Evolutionary conservation across 2,113 vertebrate genomes (phyloP), one percentile per base, ranked within the genome.

Genomic region (Clarias batrachus): DNA sequence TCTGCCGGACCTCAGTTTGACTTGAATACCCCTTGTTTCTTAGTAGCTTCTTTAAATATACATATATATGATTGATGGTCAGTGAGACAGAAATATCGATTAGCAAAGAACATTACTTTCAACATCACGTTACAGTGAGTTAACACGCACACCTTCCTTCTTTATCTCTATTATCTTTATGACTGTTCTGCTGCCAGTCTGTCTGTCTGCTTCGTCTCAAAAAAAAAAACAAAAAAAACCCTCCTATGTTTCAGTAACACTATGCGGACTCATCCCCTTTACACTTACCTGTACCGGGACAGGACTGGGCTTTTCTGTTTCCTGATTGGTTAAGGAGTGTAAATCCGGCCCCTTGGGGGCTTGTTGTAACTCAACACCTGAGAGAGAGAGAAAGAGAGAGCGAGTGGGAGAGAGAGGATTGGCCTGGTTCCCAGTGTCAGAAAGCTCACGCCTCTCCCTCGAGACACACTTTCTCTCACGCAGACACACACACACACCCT

Each of bases 361-460:
- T 84, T 77, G 84, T 84, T 92, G 94, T 93, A 95, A 95, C 89
- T 89, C 16, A 92, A 94, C 92, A 94, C 93, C 93, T 93, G 84
- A 63, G 89, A 91, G 91, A 93, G 91, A 91, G 92, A 81, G n/a
- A 60, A 33, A 37, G 57, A 81, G 57, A 81, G 57, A 62, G 78
- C 23, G 57, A 37, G 78, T 23, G 56, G 21, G 76, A 16, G 41
- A 30, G 54, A 4, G 48, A 90, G 93, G 86, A 82, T 88, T 83
- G 79, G 89, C 84, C 81, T 86, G 66, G 84, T 89, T 89, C 82
- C 90, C 88, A 82, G 85, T 82, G 85, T 84, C 88, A 84, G 84
- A 88, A 89, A 91, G 57, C 87, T 88, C 86, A 90, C 73, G 71
- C 87, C 85, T 83, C 81, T 93, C 93, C 87, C 91, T 86, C 70